phyloP scores from a whole-genome alignment of 2,888 invertebrate species.

The Cheilosia urbana region DNA sequence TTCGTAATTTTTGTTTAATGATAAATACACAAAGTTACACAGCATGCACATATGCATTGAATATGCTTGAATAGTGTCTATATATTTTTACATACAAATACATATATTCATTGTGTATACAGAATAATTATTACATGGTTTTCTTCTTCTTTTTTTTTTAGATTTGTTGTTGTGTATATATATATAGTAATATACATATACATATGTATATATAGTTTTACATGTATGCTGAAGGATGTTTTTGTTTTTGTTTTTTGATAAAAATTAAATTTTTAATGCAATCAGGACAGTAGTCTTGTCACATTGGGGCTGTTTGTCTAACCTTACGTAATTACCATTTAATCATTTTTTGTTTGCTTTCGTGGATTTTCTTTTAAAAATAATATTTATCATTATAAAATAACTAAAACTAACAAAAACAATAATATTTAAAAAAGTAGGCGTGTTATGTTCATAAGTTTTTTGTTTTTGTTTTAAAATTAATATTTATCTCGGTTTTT shows the following conservation, averaged over 20 bases:
- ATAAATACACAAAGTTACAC: constrained; percentile 71
- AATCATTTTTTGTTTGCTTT: constrained; percentile 33
- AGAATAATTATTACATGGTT: constrained; percentile 57
- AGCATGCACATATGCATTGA: constrained; percentile 69
- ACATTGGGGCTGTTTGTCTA: constrained; percentile 59
- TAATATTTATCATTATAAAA: constrained; percentile 61
- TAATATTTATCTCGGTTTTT: constrained; percentile 67
- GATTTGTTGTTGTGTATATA: constrained; percentile 29
- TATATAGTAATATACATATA: constrained; percentile 53
- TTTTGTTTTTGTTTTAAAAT: constrained; percentile 62
- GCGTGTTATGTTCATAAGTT: constrained; percentile 66
- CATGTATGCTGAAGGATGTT: constrained; percentile 58
- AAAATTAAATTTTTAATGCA: constrained; percentile 74
- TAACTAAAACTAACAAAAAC: constrained; percentile 71
- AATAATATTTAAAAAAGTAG: constrained; percentile 64
- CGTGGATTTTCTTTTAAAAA: constrained; percentile 44
- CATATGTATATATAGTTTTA: constrained; percentile 48
- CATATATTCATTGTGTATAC: constrained; percentile 72
- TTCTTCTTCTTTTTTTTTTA: constrained; percentile 15
- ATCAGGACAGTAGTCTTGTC: constrained; percentile 61
- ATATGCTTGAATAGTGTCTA: constrained; percentile 48
- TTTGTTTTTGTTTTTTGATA: constrained; percentile 45
- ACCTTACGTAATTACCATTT: constrained; percentile 51
- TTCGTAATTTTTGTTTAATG: constrained; percentile 53
- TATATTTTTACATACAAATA: constrained; percentile 70